phyloP scores from a whole-genome alignment of 2,797 vertebrate genomes.

The Mus caroli region DNA sequence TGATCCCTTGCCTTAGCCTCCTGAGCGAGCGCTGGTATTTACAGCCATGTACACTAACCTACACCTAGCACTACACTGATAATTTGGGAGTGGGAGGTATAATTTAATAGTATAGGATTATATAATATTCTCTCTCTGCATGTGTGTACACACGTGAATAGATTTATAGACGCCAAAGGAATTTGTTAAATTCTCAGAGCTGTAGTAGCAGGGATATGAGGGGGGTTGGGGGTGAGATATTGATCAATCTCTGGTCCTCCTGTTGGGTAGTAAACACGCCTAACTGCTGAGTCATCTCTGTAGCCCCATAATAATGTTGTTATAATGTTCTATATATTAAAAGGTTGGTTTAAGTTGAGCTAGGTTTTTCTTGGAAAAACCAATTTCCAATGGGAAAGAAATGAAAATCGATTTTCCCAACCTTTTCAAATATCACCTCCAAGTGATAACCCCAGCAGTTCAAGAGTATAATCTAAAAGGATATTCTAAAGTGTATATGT shows the following conservation, averaged over 20 bases:
- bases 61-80: not conserved
- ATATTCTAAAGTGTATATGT: constrained; percentile 61
- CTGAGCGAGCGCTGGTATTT: not conserved
- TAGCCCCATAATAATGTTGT: not conserved
- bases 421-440: constrained; percentile 45
- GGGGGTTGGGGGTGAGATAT: too few relatives aligned
- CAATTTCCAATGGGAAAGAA: constrained; percentile 37
- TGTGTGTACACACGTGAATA: not conserved
- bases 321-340: constrained; percentile 11
- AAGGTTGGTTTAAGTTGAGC: constrained; percentile 5
- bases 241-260: too few relatives aligned
- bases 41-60: too few relatives aligned
- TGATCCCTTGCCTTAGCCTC: not conserved
- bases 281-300: not conserved
- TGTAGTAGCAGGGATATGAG: not conserved
- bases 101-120: not conserved
- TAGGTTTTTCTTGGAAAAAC: constrained; percentile 46
- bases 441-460: constrained; percentile 55
- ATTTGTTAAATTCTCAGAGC: not conserved
- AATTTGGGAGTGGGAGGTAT: not conserved
- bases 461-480: constrained; percentile 56
- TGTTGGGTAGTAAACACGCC: not conserved
- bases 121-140: not conserved
- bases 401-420: constrained; percentile 59
- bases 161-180: not conserved